phyloP scores from a whole-genome alignment of 2,888 invertebrate genomes.

The Epinotia brunnichana region DNA sequence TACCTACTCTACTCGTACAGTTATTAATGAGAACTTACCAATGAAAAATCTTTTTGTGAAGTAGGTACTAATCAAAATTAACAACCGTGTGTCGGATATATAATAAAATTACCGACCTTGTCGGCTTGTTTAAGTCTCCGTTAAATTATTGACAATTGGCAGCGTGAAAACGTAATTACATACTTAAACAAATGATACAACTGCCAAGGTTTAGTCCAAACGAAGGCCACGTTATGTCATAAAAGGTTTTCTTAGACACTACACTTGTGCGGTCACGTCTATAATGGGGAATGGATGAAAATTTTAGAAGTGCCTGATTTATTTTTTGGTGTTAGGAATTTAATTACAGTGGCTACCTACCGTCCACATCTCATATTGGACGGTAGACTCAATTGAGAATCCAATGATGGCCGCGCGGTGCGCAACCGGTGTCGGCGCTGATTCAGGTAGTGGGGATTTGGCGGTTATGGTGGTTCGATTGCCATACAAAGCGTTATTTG shows the following conservation, averaged over 20 bases:
- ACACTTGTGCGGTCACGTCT: neutral
- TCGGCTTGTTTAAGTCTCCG: conserved; percentile 16
- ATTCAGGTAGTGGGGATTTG: too few relatives aligned
- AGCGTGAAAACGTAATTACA: conserved; percentile 37
- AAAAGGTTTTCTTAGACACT: conserved; percentile 10
- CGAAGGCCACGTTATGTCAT: conserved; percentile 18
- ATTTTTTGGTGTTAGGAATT: too few relatives aligned
- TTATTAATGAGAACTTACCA: neutral
- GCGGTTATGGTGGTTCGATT: too few relatives aligned
- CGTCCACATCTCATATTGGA: too few relatives aligned
- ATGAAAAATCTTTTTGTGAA: neutral
- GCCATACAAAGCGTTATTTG: too few relatives aligned
- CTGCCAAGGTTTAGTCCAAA: conserved; percentile 22
- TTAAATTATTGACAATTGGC: conserved; percentile 22
- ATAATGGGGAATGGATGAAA: too few relatives aligned
- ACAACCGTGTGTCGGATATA: conserved; percentile 20
- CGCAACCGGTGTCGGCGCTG: too few relatives aligned
- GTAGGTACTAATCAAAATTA: conserved; percentile 26
- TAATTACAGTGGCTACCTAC: too few relatives aligned
- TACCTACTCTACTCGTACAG: neutral
- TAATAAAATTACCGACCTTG: conserved; percentile 33
- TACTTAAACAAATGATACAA: conserved; percentile 20
- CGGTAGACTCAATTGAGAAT: too few relatives aligned
- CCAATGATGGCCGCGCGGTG: too few relatives aligned
- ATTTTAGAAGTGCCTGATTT: too few relatives aligned